A percentile compares a stretch with the other conserved stretches of the same genome.
phyloP scores from a whole-genome alignment of 2,797 vertebrate species.

The Pangasius krempfi region DNA sequence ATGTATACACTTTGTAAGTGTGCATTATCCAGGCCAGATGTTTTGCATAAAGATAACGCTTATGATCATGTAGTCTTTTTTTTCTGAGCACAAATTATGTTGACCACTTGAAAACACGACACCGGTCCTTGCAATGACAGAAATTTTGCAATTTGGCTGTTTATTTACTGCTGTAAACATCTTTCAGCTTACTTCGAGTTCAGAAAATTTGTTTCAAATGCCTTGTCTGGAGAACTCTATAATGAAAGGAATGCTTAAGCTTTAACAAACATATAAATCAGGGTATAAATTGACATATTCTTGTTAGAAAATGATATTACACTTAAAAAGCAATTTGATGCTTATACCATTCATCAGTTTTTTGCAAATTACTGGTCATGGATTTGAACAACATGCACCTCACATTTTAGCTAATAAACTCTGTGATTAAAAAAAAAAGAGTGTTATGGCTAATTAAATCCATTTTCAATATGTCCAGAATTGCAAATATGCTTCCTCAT shows the following conservation, averaged over 20 bases:
- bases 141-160: conserved; percentile 25
- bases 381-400: background rate
- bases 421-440: background rate
- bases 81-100: conserved; percentile 4
- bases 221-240: background rate
- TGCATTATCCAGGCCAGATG: conserved; percentile 25
- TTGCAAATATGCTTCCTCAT: background rate
- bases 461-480: background rate
- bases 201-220: background rate
- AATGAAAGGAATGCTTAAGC: background rate
- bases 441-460: background rate
- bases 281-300: background rate
- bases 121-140: conserved; percentile 2
- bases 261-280: background rate
- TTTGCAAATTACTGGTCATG: background rate
- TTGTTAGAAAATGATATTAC: background rate
- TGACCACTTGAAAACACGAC: conserved; percentile 25
- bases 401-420: background rate
- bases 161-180: conserved; percentile 9
- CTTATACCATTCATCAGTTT: background rate
- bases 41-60: conserved; percentile 18
- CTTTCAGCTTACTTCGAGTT: background rate
- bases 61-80: conserved; percentile 18
- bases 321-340: background rate
- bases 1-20: conserved; percentile 23